These are phyloP conservation scores for Mnemiopsis leidyi DNA, from an alignment of 37 sponge, comb jelly and placozoan species.

Conservation along the genomic window DNA sequence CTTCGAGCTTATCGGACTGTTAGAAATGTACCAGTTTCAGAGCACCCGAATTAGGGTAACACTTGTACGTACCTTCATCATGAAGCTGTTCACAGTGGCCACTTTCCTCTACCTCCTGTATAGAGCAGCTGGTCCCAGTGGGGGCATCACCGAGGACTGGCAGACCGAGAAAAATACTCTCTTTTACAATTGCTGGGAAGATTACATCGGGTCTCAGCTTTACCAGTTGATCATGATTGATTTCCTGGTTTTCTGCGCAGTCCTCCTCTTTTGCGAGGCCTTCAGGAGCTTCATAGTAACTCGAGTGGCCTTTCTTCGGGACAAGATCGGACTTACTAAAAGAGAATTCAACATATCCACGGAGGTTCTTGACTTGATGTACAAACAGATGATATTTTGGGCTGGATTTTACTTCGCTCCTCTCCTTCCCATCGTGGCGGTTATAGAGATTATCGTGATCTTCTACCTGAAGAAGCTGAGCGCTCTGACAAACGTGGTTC, in stretches of 20 bases:
- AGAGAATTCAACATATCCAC: not conserved
- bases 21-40: not conserved
- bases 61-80: not conserved
- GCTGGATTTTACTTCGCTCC: conserved; percentile 16
- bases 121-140: not conserved
- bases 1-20: not conserved
- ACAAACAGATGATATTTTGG: conserved; percentile 54
- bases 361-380: conserved; percentile 29
- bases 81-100: conserved; percentile 11
- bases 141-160: not conserved
- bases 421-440: not conserved
- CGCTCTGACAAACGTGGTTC: not conserved
- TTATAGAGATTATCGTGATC: not conserved
- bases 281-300: not conserved
- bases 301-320: not conserved
- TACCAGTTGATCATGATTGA: conserved; percentile 42
- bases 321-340: not conserved
- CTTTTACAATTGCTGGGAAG: conserved; percentile 39
- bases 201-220: conserved; percentile 16
- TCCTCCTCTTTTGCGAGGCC: not conserved
- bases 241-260: not conserved
- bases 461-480: conserved; percentile 28
- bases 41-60: conserved; percentile 29
- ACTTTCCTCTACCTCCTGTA: conserved; percentile 42
- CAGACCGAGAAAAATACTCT: not conserved